Evolutionary conservation across 2,113 vertebrate species (phyloP), one percentile per base, ranked within the genome.

Genomic region (Lethenteron camtschaticum): DNA sequence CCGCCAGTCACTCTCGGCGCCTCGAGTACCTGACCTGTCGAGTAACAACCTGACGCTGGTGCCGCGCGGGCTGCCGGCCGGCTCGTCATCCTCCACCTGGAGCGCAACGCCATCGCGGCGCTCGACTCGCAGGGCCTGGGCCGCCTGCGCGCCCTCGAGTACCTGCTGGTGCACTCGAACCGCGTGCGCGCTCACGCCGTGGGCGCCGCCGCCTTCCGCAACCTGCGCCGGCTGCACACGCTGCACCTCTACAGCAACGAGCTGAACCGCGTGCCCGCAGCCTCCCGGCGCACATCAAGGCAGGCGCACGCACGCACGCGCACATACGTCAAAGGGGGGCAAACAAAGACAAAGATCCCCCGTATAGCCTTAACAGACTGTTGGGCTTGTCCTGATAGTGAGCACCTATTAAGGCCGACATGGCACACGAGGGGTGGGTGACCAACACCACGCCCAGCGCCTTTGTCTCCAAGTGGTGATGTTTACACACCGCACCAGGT

Each of bases 181-280:
- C 84, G 82, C 71, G 78, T 99, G 58, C 87, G 81, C 55, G 88
- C 89, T 0, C 80, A 81, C 5, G 84, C 83, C 71, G 95, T 99
- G 76, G 85, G 96, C 74, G 86, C 84, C 0, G 71, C 74, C 59
- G 90, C 92, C 70, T 96, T 99, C 78, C 85, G 86, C 7, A 89
- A 92, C 41, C 80, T 97, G 75, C 96, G 96, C 80, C 87, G 87
- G 74, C 80, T 99, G 56, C 94, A 99, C 80, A 99, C 94, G 0
- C 82, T 97, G 69, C 92, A 99, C 75, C 80, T 99, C 78, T 91
- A 99, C 81, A 95, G 95, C 80, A 99, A 99, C 69, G 77, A 85
- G 58, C 82, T 99, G 73, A 90, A 96, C 75, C 82, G 83, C 1
- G 85, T 99, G 72, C 94, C 94, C 80, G 84, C 0, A 86, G 90